phyloP scores from a whole-genome alignment of 30 jellyfish, hydroid and myxozoan species.

The Catostylus mosaicus region DNA sequence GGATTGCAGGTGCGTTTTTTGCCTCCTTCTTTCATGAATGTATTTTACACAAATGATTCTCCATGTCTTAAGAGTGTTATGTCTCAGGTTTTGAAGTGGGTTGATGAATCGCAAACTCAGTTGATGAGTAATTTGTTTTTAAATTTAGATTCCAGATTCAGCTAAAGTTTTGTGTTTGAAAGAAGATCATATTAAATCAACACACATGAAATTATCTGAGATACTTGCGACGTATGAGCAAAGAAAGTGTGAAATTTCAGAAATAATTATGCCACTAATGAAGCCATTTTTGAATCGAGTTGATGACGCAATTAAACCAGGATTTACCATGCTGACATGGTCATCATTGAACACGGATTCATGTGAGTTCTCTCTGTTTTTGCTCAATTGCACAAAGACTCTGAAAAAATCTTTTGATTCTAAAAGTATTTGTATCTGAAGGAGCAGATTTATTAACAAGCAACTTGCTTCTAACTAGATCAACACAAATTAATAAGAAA shows the following conservation, averaged over 20 bases:
- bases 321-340: constrained; percentile 85
- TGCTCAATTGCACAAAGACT: no score
- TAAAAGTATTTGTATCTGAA: no score
- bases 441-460: no score
- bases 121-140: background rate
- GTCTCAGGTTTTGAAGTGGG: no score
- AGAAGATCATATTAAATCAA: constrained; percentile 75
- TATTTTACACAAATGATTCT: no score
- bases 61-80: no score
- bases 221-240: constrained; percentile 44
- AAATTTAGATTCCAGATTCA: constrained; percentile 68
- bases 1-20: constrained; percentile 53
- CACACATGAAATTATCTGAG: constrained; percentile 60
- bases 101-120: no score
- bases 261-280: constrained; percentile 75
- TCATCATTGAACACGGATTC: constrained; percentile 70
- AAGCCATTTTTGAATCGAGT: constrained; percentile 77
- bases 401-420: no score
- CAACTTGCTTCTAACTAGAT: no score
- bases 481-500: no score
- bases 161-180: constrained; percentile 73
- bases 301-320: constrained; percentile 79
- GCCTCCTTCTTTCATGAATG: no score
- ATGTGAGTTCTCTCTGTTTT: constrained; percentile 16
- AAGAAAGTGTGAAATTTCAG: constrained; percentile 73